phyloP scores from a whole-genome alignment of 2,888 invertebrate species.

The Acleris cristana region DNA sequence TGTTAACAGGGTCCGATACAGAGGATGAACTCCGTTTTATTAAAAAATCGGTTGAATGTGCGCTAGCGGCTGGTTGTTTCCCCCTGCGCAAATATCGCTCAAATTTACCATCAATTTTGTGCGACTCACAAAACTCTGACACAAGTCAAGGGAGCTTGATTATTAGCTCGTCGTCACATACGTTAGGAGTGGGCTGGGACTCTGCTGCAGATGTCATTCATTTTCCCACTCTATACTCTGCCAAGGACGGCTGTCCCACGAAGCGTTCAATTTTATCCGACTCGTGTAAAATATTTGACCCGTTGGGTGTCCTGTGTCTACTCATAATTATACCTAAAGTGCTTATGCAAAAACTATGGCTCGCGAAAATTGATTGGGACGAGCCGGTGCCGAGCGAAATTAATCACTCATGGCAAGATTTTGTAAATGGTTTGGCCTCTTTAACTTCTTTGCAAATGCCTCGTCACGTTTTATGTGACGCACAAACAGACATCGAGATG shows the following conservation, averaged over 20 bases:
- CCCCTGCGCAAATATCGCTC: slow-evolving; percentile 16
- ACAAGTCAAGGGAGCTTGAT: not conserved
- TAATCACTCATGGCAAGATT: too few species aligned
- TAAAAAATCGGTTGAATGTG: slow-evolving; percentile 14
- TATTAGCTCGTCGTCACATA: slow-evolving; percentile 20
- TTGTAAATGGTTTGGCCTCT: too few species aligned
- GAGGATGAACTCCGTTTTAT: not conserved
- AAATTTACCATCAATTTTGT: slow-evolving; percentile 7
- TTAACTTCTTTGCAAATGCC: too few species aligned
- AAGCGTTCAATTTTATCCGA: not conserved
- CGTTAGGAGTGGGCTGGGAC: slow-evolving; percentile 21
- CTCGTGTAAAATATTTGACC: not conserved
- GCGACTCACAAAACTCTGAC: not conserved
- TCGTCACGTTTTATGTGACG: too few species aligned
- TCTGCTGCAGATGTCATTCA: slow-evolving; percentile 10
- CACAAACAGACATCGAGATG: too few species aligned
- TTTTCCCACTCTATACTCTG: slow-evolving; percentile 34
- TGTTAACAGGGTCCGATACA: not conserved
- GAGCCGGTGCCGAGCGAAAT: not conserved
- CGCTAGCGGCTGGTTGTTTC: slow-evolving; percentile 17
- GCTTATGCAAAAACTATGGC: not conserved
- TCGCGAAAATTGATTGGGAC: not conserved
- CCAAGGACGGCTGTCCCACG: not conserved
- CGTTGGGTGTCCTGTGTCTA: not conserved
- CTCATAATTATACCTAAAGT: not conserved